Evolutionary conservation across 1,140 invertebrate species (phyloP).

Genomic region (Ditylenchus dipsaci): DNA sequence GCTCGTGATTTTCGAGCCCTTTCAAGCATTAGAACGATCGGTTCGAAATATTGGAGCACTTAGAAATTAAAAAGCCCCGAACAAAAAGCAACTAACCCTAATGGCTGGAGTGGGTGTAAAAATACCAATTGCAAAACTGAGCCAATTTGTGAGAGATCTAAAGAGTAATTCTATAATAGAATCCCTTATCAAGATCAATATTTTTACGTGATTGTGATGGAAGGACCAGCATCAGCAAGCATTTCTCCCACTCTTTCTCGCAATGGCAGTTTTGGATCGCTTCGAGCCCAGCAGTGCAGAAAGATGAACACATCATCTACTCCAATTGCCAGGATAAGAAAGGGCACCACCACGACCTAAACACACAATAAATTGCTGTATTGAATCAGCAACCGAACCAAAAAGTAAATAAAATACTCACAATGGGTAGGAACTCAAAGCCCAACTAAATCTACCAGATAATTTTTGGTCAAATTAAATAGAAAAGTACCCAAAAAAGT

Average conservation of each 20-base stretch:
- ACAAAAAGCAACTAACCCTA: conserved; percentile 47
- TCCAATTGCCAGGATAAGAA: conserved; percentile 53
- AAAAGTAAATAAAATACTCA: conserved; percentile 17
- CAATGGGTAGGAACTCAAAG: conserved; percentile 53
- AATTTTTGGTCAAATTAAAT: no score
- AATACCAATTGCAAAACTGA: conserved; percentile 92
- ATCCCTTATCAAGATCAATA: background rate
- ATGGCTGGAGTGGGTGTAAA: conserved; percentile 84
- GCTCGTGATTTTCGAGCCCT: no score
- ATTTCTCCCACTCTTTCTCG: conserved; percentile 72
- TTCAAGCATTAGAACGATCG: no score
- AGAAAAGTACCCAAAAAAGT: conserved; percentile 49
- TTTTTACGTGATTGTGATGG: conserved; percentile 69
- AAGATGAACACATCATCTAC: conserved; percentile 57
- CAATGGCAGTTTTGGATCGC: conserved; percentile 26
- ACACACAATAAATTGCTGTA: no score
- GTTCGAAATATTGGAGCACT: no score
- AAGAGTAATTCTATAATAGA: conserved; percentile 67
- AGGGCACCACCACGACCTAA: conserved; percentile 42
- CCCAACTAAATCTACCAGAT: conserved; percentile 34
- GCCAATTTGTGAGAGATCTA: conserved; percentile 81
- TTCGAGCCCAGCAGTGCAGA: conserved; percentile 49
- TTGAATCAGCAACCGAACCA: no score
- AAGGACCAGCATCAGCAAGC: conserved; percentile 88
- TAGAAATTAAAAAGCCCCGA: background rate